Conservation (phyloP, 2,113 vertebrate genomes). For the Martes martes region DNA sequence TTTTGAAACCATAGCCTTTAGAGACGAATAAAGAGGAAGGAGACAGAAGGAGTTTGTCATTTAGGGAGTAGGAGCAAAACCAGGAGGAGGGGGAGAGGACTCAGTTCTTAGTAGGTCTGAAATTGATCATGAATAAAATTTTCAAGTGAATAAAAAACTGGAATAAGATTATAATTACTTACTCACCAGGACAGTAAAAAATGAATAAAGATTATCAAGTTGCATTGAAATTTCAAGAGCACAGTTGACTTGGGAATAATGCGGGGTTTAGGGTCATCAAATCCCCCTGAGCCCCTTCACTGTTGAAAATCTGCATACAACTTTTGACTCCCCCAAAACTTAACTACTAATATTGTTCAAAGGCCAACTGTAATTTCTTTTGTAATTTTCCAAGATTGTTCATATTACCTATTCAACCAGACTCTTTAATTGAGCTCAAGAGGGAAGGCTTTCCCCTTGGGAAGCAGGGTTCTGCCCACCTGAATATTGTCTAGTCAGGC, state of each 20-base stretch:
- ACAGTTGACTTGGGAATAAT: neutral
- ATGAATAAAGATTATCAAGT: neutral
- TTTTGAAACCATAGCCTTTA: neutral
- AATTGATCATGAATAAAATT: neutral
- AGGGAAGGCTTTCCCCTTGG: neutral
- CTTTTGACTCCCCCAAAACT: neutral
- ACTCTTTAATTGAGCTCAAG: neutral
- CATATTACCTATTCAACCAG: neutral
- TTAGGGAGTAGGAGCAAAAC: neutral
- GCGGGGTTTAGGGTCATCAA: neutral
- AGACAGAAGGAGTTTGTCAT: neutral
- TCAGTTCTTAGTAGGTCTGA: neutral
- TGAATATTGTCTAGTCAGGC: neutral
- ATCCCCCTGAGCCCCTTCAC: neutral
- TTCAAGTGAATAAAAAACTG: neutral
- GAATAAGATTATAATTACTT: neutral
- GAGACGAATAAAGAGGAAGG: neutral
- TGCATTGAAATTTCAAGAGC: conserved; percentile 20
- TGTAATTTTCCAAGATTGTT: neutral
- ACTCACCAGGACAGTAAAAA: neutral
- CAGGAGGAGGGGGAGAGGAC: neutral
- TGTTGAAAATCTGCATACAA: neutral
- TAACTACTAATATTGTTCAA: neutral
- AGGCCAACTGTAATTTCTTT: neutral
- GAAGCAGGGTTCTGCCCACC: neutral